Conservation (phyloP, 2,888 invertebrate genomes). For the Eupithecia inturbata region DNA sequence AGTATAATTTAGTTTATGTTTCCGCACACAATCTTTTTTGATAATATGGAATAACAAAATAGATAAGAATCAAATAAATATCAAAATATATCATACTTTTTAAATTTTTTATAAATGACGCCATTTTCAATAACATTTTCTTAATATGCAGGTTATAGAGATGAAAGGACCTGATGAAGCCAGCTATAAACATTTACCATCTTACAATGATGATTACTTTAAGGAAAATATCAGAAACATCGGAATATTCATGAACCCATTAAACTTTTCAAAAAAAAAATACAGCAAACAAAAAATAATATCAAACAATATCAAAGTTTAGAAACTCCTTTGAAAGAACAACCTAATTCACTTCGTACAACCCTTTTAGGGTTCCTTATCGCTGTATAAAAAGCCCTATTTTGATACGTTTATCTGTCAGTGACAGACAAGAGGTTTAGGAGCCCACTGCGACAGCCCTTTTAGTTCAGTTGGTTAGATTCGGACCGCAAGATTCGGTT, state of each 20-base stretch:
- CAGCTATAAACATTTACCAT: neutral
- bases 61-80: too few relatives aligned
- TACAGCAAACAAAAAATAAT: slow-evolving; percentile 14
- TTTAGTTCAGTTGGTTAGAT: neutral
- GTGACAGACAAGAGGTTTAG: slow-evolving; percentile 26
- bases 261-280: slow-evolving; percentile 15
- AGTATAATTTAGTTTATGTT: too few relatives aligned
- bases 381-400: slow-evolving; percentile 25
- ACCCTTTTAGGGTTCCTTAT: slow-evolving; percentile 34
- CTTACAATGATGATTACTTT: neutral
- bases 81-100: too few relatives aligned
- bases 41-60: too few relatives aligned
- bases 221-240: neutral
- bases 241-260: slow-evolving; percentile 14
- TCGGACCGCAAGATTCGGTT: neutral
- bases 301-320: slow-evolving; percentile 14
- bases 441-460: slow-evolving; percentile 6
- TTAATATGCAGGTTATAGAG: neutral
- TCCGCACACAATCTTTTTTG: too few relatives aligned
- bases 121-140: neutral
- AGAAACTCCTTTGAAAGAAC: slow-evolving; percentile 11
- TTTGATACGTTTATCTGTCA: slow-evolving; percentile 29
- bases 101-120: too few relatives aligned
- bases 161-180: neutral
- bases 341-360: slow-evolving; percentile 19